Evolutionary conservation across 1,140 invertebrate genomes (phyloP).

Genomic region (Ectropis grisescens): DNA sequence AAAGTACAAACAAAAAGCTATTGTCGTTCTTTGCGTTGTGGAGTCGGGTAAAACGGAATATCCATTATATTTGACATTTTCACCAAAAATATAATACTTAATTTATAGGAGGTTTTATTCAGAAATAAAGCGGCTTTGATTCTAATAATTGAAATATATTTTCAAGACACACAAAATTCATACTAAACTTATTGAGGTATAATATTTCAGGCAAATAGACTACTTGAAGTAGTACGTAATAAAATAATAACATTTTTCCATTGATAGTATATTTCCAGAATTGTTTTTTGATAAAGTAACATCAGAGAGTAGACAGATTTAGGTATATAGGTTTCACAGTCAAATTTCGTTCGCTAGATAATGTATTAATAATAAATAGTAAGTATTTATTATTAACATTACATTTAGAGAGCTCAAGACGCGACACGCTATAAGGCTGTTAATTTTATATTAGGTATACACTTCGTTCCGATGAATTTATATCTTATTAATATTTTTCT

Average conservation of each 20-base stretch:
- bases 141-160: conserved; percentile 54
- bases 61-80: too few species aligned
- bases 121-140: too few species aligned
- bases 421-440: conserved; percentile 19
- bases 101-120: too few species aligned
- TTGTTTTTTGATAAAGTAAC: conserved; percentile 14
- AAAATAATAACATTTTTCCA: conserved; percentile 28
- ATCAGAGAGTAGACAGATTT: conserved; percentile 25
- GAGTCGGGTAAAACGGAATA: too few species aligned
- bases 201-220: conserved; percentile 46
- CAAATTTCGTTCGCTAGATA: conserved; percentile 27
- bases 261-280: conserved; percentile 21
- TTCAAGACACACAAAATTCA: conserved; percentile 53
- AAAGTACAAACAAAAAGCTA: too few species aligned
- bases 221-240: conserved; percentile 28
- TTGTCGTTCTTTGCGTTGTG: too few species aligned
- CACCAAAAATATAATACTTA: too few species aligned
- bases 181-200: conserved; percentile 64
- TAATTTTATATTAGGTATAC: too few species aligned
- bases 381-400: conserved; percentile 9
- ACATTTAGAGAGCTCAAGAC: conserved; percentile 42
- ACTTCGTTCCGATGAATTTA: too few species aligned
- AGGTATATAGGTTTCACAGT: conserved; percentile 30
- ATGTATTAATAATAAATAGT: conserved; percentile 24
- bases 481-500: too few species aligned